These are phyloP conservation scores for Spea multiplicata DNA, from an alignment of 2,113 vertebrate genomes.

Conservation along the genomic window DNA sequence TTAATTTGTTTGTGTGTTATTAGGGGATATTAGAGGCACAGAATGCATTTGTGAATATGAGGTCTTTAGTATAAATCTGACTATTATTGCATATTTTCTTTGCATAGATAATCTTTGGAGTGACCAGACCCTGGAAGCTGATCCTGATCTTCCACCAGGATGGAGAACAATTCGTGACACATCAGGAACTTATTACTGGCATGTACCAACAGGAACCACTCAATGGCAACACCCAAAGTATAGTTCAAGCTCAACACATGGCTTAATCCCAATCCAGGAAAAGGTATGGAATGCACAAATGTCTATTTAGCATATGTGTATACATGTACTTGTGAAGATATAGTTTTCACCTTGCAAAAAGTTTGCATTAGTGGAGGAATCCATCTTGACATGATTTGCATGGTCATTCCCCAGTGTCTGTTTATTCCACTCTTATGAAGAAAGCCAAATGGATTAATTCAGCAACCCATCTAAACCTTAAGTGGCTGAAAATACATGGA, in stretches of 20 bases:
- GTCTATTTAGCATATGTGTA: too few species aligned
- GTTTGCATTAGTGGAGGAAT: too few species aligned
- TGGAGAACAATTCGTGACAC: constrained; percentile 93
- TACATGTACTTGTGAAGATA: too few species aligned
- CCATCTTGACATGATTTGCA: too few species aligned
- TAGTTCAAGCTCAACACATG: constrained; percentile 52
- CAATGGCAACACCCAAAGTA: constrained; percentile 89
- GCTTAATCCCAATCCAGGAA: constrained; percentile 38
- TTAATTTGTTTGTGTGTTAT: background rate
- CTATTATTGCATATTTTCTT: constrained; percentile 21
- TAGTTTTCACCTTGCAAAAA: too few species aligned
- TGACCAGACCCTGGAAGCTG: constrained; percentile 84
- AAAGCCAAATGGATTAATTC: too few species aligned
- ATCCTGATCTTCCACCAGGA: constrained; percentile 84
- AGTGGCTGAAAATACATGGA: background rate
- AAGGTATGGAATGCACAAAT: constrained; percentile 50
- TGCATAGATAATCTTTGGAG: constrained; percentile 90
- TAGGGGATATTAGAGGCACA: background rate
- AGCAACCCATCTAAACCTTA: too few species aligned
- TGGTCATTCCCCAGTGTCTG: too few species aligned
- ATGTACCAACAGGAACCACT: constrained; percentile 86
- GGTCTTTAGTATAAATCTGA: too few species aligned
- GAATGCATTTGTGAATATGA: background rate
- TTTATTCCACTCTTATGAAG: too few species aligned
- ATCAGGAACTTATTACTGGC: constrained; percentile 96